Conservation (phyloP, 2,888 invertebrate genomes). For the Dasypogon diadema region DNA sequence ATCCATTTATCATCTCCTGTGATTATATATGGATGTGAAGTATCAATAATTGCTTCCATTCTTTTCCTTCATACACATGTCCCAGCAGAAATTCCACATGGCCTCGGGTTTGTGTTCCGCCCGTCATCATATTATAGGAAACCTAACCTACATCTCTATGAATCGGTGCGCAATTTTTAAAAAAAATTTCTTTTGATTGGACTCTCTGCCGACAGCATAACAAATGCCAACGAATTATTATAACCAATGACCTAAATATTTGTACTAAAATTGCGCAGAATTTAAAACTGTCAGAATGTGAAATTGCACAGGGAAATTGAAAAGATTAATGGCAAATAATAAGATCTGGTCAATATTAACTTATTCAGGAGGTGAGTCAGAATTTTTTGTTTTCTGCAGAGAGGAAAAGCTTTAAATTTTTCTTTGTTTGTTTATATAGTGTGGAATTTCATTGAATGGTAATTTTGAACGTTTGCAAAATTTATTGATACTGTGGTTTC, state of each 20-base stretch:
- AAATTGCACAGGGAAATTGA: conserved; percentile 7
- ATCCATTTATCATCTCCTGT: too few species aligned
- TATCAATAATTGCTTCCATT: too few species aligned
- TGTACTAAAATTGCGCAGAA: conserved; percentile 18
- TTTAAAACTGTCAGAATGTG: background rate
- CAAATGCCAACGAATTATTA: background rate
- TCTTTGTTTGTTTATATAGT: conserved; percentile 16
- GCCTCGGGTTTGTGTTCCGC: too few species aligned
- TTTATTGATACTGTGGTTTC: too few species aligned
- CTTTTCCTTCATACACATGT: too few species aligned
- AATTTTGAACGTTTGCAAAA: too few species aligned
- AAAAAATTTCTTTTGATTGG: too few species aligned
- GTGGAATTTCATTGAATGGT: background rate
- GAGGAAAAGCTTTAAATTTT: background rate
- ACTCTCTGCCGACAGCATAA: background rate
- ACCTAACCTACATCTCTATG: too few species aligned
- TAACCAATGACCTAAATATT: conserved; percentile 29
- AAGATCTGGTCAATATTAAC: conserved; percentile 14
- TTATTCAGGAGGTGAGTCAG: background rate
- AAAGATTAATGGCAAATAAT: conserved; percentile 7
- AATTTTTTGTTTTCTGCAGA: background rate
- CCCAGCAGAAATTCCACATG: too few species aligned
- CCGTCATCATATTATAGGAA: too few species aligned
- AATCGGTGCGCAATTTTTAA: too few species aligned
- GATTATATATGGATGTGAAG: too few species aligned